Conservation (phyloP, 2,888 invertebrate genomes). For the Thecocarcelia acutangulata region DNA sequence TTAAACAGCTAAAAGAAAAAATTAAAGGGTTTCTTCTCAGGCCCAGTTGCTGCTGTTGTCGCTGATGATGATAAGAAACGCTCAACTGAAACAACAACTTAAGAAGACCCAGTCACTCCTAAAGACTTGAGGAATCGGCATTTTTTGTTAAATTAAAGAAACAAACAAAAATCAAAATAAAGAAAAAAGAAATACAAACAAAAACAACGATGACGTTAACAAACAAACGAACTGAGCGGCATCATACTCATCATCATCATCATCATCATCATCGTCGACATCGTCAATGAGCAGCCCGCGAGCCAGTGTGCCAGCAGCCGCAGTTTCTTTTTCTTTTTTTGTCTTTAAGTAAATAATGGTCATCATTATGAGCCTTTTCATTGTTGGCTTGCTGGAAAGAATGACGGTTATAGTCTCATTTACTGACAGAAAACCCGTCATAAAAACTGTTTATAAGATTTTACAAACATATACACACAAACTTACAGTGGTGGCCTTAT, state of each 20-base stretch:
- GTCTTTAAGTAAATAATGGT: constrained; percentile 63
- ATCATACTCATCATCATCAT: not conserved
- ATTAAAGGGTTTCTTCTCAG: constrained; percentile 58
- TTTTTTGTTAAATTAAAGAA: constrained; percentile 55
- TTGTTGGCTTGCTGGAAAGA: constrained; percentile 36
- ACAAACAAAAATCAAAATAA: constrained; percentile 34
- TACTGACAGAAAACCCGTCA: not conserved
- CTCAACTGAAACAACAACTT: constrained; percentile 14
- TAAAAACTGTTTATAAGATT: constrained; percentile 6
- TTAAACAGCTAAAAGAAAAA: constrained; percentile 8
- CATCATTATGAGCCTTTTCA: constrained; percentile 54
- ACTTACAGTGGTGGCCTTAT: too few species aligned
- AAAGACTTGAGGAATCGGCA: constrained; percentile 61
- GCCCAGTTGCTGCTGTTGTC: constrained; percentile 33
- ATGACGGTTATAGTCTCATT: constrained; percentile 13
- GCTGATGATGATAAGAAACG: constrained; percentile 45
- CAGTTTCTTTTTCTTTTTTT: too few species aligned
- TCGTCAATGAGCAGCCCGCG: constrained; percentile 11
- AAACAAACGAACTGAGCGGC: constrained; percentile 8
- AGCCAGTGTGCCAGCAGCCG: constrained; percentile 23
- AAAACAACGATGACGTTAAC: constrained; percentile 45
- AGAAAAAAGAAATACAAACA: constrained; percentile 24
- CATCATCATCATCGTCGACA: constrained; percentile 23
- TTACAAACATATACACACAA: constrained; percentile 36
- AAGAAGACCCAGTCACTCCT: constrained; percentile 45